A percentile compares a stretch with the other conserved stretches of the same genome.
phyloP scores from a whole-genome alignment of 2,888 invertebrate genomes.

The Leptothorax acervorum region DNA sequence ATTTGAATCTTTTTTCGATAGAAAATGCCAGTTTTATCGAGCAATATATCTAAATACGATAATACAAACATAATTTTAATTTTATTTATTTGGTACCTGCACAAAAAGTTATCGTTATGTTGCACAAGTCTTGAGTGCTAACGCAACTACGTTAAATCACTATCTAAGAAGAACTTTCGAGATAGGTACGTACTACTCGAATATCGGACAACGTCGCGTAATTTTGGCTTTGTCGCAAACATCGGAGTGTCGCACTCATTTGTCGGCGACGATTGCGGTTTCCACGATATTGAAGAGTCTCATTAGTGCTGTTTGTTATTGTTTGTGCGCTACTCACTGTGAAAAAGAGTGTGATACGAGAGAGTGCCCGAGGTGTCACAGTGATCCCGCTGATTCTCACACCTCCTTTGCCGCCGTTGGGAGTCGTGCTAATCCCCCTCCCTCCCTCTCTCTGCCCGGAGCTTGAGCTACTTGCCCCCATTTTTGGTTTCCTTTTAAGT shows the following conservation, averaged over 20 bases:
- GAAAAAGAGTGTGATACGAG: constrained; percentile 82
- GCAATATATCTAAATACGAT: neutral
- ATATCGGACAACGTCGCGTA: constrained; percentile 70
- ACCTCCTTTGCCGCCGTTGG: constrained; percentile 69
- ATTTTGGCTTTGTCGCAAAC: constrained; percentile 73
- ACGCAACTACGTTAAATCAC: neutral
- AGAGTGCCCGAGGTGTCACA: constrained; percentile 85
- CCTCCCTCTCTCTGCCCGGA: constrained; percentile 54
- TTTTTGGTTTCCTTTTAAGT: constrained; percentile 86
- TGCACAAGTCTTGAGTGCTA: too few species aligned
- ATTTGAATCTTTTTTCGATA: neutral
- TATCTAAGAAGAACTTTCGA: neutral
- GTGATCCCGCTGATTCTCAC: constrained; percentile 85
- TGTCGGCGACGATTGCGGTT: constrained; percentile 66
- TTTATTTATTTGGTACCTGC: neutral
- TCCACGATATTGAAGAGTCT: constrained; percentile 84
- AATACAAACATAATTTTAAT: neutral
- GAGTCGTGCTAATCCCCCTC: constrained; percentile 59
- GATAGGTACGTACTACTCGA: constrained; percentile 55
- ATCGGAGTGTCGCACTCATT: constrained; percentile 70
- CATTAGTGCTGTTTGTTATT: constrained; percentile 85
- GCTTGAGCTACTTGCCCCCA: constrained; percentile 83
- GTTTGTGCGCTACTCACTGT: constrained; percentile 81
- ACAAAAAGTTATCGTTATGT: neutral
- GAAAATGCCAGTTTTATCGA: neutral